A percentile compares a stretch with the other conserved stretches of the same genome.
Evolutionary conservation across 2,888 invertebrate genomes (phyloP).

Genomic region (Cheilosia soror): DNA sequence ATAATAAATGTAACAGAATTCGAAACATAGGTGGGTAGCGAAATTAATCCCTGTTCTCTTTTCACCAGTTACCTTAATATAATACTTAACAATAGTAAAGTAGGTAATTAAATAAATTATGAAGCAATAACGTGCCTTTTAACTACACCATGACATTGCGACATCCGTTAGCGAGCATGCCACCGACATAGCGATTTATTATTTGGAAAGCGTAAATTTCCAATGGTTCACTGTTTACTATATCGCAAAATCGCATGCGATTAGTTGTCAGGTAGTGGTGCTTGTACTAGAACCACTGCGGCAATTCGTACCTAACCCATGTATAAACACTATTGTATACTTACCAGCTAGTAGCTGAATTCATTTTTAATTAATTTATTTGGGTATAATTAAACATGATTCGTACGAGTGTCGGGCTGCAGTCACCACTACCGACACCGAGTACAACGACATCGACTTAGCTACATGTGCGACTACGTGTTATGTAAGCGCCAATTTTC

Average conservation of each 20-base stretch:
- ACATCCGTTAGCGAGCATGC: conserved; percentile 20
- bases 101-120: conserved; percentile 54
- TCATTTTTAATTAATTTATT: conserved; percentile 69
- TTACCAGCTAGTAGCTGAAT: conserved; percentile 24
- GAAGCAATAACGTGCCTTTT: background rate
- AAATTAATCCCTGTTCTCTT: background rate
- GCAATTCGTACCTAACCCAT: conserved; percentile 26
- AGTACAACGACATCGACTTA: conserved; percentile 28
- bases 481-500: conserved; percentile 64
- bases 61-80: conserved; percentile 18
- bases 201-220: conserved; percentile 45
- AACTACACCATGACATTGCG: background rate
- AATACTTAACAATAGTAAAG: conserved; percentile 25
- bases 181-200: conserved; percentile 51
- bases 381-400: conserved; percentile 60
- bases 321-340: conserved; percentile 22
- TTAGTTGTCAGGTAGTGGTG: conserved; percentile 32
- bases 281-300: conserved; percentile 15
- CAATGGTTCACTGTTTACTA: conserved; percentile 10
- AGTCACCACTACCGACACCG: background rate
- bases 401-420: conserved; percentile 25
- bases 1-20: background rate
- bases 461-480: conserved; percentile 57
- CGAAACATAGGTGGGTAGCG: background rate
- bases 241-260: conserved; percentile 14